Conservation (phyloP, 2,113 vertebrate genomes). For the Tauraco erythrolophus region DNA sequence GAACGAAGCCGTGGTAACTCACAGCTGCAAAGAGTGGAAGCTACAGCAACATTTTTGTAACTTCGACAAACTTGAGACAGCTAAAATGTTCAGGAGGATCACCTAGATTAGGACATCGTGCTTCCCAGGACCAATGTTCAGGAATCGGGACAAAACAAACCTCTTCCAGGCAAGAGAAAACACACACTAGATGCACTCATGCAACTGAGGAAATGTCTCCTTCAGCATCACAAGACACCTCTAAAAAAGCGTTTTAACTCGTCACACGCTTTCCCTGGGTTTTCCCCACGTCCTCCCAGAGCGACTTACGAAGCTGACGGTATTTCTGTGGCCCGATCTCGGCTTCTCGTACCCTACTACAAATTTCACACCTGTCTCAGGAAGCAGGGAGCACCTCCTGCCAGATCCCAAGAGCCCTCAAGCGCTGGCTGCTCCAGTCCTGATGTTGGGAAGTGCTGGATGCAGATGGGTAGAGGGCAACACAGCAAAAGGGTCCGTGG, state of each 20-base stretch:
- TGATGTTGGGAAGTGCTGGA: not conserved
- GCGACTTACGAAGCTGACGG: not conserved
- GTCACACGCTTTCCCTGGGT: rapidly evolving
- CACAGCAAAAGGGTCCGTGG: not conserved
- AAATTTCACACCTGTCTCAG: not conserved
- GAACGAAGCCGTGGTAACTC: not conserved
- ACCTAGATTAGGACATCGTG: not conserved
- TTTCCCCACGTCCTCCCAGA: not conserved
- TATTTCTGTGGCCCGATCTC: not conserved
- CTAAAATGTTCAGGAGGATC: not conserved
- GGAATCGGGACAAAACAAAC: not conserved
- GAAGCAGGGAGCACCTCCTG: not conserved
- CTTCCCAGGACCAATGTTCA: not conserved
- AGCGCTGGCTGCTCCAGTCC: not conserved
- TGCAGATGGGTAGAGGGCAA: not conserved
- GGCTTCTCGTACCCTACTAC: not conserved
- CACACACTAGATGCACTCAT: not conserved
- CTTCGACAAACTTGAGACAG: not conserved
- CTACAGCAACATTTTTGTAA: not conserved
- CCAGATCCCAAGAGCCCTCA: not conserved
- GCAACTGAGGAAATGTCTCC: rapidly evolving
- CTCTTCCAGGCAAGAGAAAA: not conserved
- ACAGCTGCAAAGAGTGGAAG: not conserved
- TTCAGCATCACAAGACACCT: not conserved
- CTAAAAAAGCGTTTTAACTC: not conserved